Percentiles rank a stretch among this genome's conserved stretches.
These are phyloP conservation scores for Heliornis fulica DNA, from an alignment of 2,113 vertebrate genomes.

Conservation along the genomic window DNA sequence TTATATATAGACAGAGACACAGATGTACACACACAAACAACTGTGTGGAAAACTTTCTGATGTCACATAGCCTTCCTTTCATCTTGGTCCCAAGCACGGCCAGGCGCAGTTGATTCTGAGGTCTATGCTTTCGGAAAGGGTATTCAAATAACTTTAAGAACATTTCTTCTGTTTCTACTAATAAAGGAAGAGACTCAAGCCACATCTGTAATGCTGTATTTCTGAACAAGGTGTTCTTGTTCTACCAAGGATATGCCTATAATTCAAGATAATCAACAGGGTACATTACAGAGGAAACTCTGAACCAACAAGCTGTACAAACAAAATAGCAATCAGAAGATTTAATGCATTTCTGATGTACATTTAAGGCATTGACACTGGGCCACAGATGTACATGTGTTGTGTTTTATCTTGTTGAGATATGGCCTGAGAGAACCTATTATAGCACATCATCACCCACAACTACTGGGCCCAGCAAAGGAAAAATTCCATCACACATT, in stretches of 20 bases:
- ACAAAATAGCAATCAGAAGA: slow-evolving; percentile 93
- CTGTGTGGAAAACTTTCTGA: background rate
- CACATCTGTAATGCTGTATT: slow-evolving; percentile 71
- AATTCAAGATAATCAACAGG: slow-evolving; percentile 89
- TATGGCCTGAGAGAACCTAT: slow-evolving; percentile 95
- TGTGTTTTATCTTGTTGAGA: slow-evolving; percentile 97
- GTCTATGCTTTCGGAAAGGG: background rate
- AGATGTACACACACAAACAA: background rate
- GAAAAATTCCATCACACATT: slow-evolving; percentile 97
- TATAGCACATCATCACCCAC: slow-evolving; percentile 88
- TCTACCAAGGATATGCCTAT: slow-evolving; percentile 78
- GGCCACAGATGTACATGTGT: slow-evolving; percentile 99
- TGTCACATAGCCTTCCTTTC: background rate
- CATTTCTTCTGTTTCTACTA: slow-evolving; percentile 33
- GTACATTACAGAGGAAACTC: slow-evolving; percentile 85
- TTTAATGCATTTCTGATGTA: slow-evolving; percentile 99
- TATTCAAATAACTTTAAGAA: slow-evolving; percentile 3
- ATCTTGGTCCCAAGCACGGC: background rate
- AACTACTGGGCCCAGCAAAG: slow-evolving; percentile 75
- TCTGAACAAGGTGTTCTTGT: slow-evolving; percentile 76
- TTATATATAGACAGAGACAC: background rate
- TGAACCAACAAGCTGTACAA: slow-evolving; percentile 86
- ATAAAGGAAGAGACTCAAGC: slow-evolving; percentile 54
- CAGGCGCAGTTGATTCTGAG: background rate
- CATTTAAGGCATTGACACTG: slow-evolving; percentile 93